phyloP scores from a whole-genome alignment of 2,888 invertebrate species.

The Acanthococcus lagerstroemiae region DNA sequence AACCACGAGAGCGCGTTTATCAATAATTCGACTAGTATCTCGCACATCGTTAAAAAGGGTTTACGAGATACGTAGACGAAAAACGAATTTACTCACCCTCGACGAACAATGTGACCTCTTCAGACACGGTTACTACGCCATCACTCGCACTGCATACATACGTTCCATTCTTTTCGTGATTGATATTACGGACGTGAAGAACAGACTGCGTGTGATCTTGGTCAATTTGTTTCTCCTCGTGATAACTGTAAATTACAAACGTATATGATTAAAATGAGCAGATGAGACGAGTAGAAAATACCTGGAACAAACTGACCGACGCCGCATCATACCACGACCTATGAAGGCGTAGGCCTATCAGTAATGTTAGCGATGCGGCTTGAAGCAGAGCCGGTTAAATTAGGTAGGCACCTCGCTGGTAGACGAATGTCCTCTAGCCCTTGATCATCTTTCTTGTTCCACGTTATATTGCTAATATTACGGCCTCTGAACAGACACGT shows the following conservation, averaged over 20 bases:
- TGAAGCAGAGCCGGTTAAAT: too few species aligned
- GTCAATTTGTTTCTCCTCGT: constrained; percentile 49
- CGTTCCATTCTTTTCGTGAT: constrained; percentile 60
- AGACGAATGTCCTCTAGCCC: background rate
- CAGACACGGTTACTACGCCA: constrained; percentile 44
- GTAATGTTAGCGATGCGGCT: too few species aligned
- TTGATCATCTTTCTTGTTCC: background rate
- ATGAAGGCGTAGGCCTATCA: too few species aligned
- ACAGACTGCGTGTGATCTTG: constrained; percentile 50
- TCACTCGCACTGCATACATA: constrained; percentile 48
- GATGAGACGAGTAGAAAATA: background rate
- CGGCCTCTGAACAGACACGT: constrained; percentile 5
- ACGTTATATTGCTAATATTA: background rate
- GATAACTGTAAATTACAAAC: constrained; percentile 36
- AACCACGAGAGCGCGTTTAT: background rate
- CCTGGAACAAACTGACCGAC: background rate
- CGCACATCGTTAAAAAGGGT: too few species aligned
- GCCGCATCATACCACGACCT: too few species aligned
- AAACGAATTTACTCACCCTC: background rate
- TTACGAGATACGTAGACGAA: background rate
- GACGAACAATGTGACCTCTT: constrained; percentile 47
- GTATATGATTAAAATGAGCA: background rate
- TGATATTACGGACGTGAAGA: constrained; percentile 44
- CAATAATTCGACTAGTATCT: background rate
- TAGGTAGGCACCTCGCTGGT: background rate